phyloP scores from a whole-genome alignment of 2,888 invertebrate genomes.

The Drosophila pseudotalamancana region DNA sequence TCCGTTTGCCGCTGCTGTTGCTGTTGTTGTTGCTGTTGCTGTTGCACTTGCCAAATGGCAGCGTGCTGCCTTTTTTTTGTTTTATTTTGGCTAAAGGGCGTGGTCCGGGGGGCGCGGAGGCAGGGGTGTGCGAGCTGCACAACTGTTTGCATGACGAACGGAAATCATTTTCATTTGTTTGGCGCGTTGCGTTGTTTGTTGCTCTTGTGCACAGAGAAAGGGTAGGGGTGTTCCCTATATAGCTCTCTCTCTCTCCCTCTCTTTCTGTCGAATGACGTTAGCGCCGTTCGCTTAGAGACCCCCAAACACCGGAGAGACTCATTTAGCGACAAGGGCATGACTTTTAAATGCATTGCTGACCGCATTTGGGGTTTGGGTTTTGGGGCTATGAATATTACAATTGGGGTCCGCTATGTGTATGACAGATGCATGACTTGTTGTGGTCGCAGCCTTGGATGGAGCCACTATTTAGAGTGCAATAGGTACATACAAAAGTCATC shows the following conservation, averaged over 20 bases:
- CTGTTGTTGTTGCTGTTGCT: constrained; percentile 3
- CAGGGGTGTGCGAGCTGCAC: constrained; percentile 14
- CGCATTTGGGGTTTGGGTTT: constrained; percentile 42
- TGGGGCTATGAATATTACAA: constrained; percentile 34
- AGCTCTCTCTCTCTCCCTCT: not conserved
- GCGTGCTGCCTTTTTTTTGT: constrained; percentile 35
- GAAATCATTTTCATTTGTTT: constrained; percentile 77
- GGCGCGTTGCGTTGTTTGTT: constrained; percentile 42
- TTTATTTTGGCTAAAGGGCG: constrained; percentile 30
- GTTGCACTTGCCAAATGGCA: constrained; percentile 64
- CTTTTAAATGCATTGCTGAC: constrained; percentile 57
- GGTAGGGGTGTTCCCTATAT: not conserved
- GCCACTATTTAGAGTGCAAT: not conserved
- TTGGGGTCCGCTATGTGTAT: constrained; percentile 18
- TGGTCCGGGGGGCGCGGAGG: constrained; percentile 1
- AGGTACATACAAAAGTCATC: not conserved
- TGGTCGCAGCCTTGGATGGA: constrained; percentile 33
- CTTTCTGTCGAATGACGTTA: constrained; percentile 1
- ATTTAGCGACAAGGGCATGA: constrained; percentile 67
- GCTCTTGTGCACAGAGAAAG: constrained; percentile 14
- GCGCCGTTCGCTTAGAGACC: constrained; percentile 36
- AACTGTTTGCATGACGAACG: constrained; percentile 73
- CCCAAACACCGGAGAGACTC: constrained; percentile 43
- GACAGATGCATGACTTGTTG: constrained; percentile 19
- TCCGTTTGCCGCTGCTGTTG: constrained; percentile 57